phyloP scores from a whole-genome alignment of 2,797 vertebrate genomes.

The Hylomyscus alleni region DNA sequence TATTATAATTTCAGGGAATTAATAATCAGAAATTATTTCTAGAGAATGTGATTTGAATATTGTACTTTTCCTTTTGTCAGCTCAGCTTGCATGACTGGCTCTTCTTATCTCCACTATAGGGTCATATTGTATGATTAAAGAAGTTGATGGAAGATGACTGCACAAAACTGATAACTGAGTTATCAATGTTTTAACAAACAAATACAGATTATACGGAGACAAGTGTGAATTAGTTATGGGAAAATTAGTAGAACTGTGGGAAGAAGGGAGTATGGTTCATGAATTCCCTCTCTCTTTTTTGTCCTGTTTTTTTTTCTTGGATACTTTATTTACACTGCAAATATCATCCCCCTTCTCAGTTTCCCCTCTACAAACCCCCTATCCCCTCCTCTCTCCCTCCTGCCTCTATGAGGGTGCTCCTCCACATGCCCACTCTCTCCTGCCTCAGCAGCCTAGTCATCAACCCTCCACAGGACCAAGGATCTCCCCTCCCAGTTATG shows the following conservation, averaged over 20 bases:
- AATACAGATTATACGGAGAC: not conserved
- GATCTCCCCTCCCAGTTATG: too few species aligned
- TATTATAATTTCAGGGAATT: not conserved
- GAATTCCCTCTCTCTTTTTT: too few species aligned
- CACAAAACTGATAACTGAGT: not conserved
- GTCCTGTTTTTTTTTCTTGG: too few species aligned
- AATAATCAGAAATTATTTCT: not conserved
- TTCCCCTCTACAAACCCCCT: too few species aligned
- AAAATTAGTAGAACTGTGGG: not conserved
- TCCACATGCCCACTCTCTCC: too few species aligned
- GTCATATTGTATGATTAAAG: not conserved
- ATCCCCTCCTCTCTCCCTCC: too few species aligned
- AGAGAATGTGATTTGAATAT: not conserved
- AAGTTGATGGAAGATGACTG: not conserved
- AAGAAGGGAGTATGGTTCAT: not conserved
- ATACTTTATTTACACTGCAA: too few species aligned
- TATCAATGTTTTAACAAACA: not conserved
- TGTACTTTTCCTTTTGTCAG: not conserved
- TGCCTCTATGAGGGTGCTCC: too few species aligned
- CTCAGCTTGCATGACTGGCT: not conserved
- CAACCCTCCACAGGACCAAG: too few species aligned
- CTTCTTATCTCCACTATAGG: too few species aligned
- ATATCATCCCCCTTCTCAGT: too few species aligned
- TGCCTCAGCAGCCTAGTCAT: too few species aligned
- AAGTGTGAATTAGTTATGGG: not conserved